Percentiles rank a stretch among this genome's conserved stretches.
These are phyloP conservation scores for Trachythela sp. DNA, from an alignment of 64 coral and sea anemone species.

Conservation along the genomic window DNA sequence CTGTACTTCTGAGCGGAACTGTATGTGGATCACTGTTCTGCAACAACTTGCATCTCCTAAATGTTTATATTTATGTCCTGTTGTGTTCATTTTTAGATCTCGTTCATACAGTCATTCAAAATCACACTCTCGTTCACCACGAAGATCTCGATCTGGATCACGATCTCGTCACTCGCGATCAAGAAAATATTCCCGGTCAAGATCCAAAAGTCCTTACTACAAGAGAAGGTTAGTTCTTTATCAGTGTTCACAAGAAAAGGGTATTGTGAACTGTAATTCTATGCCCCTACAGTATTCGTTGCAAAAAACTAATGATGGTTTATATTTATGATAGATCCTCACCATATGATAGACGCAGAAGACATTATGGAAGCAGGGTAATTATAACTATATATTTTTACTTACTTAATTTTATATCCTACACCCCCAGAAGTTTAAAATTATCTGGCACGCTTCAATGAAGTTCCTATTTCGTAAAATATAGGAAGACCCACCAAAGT, in stretches of 20 bases:
- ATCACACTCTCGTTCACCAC: conserved; percentile 46
- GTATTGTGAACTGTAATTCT: not conserved
- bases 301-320: not conserved
- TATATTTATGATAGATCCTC: conserved; percentile 13
- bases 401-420: not conserved
- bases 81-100: conserved; percentile 33
- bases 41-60: too few species aligned
- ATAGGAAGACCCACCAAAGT: conserved; percentile 74
- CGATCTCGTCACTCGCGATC: conserved; percentile 36
- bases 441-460: not conserved
- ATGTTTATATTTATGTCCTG: too few species aligned
- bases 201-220: conserved; percentile 65
- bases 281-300: too few species aligned
- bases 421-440: not conserved
- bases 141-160: conserved; percentile 66
- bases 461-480: not conserved
- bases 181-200: conserved; percentile 36
- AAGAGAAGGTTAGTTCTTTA: conserved; percentile 51
- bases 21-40: too few species aligned
- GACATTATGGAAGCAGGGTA: conserved; percentile 71
- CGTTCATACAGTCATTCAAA: conserved; percentile 55
- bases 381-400: conserved; percentile 9
- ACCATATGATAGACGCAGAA: conserved; percentile 40
- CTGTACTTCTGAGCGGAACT: too few species aligned
- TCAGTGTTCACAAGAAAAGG: not conserved